Evolutionary conservation across 1,140 invertebrate genomes (phyloP).

Genomic region (Platyura marginata): DNA sequence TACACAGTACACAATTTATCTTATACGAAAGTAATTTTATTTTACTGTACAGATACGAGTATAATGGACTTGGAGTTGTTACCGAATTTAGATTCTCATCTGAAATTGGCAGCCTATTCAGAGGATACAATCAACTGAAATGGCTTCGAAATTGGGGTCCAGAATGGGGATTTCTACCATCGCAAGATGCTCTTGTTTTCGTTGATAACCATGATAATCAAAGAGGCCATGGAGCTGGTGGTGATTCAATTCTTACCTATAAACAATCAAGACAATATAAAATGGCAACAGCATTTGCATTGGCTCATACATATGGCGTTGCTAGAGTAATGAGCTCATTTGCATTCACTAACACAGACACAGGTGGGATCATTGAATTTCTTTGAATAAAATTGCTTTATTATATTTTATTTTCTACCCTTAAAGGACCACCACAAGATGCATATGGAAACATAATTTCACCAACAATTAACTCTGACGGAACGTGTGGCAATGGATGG

Average conservation of each 20-base stretch:
- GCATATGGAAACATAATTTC: slow-evolving; percentile 41
- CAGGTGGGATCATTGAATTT: slow-evolving; percentile 13
- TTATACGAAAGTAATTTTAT: too few relatives aligned
- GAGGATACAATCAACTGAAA: slow-evolving; percentile 22
- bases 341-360: slow-evolving; percentile 30
- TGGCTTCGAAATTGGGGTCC: slow-evolving; percentile 32
- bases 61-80: slow-evolving; percentile 33
- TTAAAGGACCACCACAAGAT: slow-evolving; percentile 48
- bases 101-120: slow-evolving; percentile 26
- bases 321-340: slow-evolving; percentile 66
- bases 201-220: slow-evolving; percentile 47
- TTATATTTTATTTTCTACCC: slow-evolving; percentile 5
- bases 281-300: slow-evolving; percentile 61
- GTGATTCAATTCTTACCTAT: slow-evolving; percentile 34
- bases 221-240: slow-evolving; percentile 36
- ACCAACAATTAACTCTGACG: slow-evolving; percentile 41
- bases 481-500: slow-evolving; percentile 61
- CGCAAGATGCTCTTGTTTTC: slow-evolving; percentile 34
- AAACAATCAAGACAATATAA: slow-evolving; percentile 40
- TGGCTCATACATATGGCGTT: slow-evolving; percentile 63
- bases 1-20: slow-evolving; percentile 50
- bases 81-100: slow-evolving; percentile 45
- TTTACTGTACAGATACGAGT: too few relatives aligned
- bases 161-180: slow-evolving; percentile 33
- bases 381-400: not conserved